Evolutionary conservation across 1,140 invertebrate genomes (phyloP).

Genomic region (Hestina assimilis): DNA sequence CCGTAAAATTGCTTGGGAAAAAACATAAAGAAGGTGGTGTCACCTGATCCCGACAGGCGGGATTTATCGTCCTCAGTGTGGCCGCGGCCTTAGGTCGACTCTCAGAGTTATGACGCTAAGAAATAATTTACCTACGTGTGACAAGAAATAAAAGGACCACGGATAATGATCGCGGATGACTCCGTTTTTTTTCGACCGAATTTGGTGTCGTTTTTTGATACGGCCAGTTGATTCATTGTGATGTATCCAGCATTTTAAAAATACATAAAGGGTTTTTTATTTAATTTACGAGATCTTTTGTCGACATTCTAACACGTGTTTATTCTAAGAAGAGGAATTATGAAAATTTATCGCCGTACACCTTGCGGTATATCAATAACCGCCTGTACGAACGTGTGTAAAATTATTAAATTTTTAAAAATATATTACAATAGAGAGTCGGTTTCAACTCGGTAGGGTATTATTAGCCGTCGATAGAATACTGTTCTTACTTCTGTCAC

Average conservation of each 20-base stretch:
- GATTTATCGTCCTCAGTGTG: conserved; percentile 72
- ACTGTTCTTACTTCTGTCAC: too few species aligned
- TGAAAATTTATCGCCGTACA: conserved; percentile 38
- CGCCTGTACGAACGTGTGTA: background rate
- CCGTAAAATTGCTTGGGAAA: conserved; percentile 79
- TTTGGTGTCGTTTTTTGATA: conserved; percentile 30
- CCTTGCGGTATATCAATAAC: conserved; percentile 32
- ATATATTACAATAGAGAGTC: background rate
- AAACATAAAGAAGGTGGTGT: conserved; percentile 80
- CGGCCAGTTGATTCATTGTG: conserved; percentile 31
- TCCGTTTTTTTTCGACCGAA: conserved; percentile 36
- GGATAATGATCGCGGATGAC: conserved; percentile 53
- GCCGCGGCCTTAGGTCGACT: conserved; percentile 66
- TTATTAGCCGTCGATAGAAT: too few species aligned
- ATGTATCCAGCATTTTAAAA: conserved; percentile 34
- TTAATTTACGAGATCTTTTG: conserved; percentile 30
- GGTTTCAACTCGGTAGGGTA: too few species aligned
- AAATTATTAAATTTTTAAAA: background rate
- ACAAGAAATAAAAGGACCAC: conserved; percentile 56
- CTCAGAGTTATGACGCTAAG: conserved; percentile 63
- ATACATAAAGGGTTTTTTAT: conserved; percentile 32
- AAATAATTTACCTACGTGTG: conserved; percentile 72
- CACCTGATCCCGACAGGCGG: conserved; percentile 75
- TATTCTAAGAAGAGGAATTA: conserved; percentile 50
- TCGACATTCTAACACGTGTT: conserved; percentile 26